Evolutionary conservation across 2,888 invertebrate species (phyloP), one percentile per base, ranked within the genome.

Genomic region (Operophtera brumata): DNA sequence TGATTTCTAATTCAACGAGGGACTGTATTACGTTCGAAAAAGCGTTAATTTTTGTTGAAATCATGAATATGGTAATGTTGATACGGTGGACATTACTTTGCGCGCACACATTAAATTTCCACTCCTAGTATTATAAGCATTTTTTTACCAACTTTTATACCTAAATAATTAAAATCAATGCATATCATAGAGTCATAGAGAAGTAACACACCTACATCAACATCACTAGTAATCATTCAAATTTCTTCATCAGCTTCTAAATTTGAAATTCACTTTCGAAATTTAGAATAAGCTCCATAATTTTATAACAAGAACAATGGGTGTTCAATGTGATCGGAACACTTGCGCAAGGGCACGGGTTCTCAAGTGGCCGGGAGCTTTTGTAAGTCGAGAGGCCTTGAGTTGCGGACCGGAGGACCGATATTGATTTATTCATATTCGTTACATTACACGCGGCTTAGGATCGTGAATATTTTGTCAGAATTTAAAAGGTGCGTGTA

Each of bases 1-100:
- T 86, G 84, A 86, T 87, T 86, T 84, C 82, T 84, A 85, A 86
- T 86, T 83, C 82, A 80, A 72, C 76, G 77, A 79, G 80, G 82
- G 82, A 59, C 64, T 61, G 61, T 56, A 59, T 61, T 61, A 62
- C 60, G 54, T 59, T 65, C 57, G 59, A 57, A 59, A 57, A 62
- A 59, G 60, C 59, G 62, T 63, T 65, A 53, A 43, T 56, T 61
- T 65, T 62, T 63, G 55, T 59, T 36, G 46, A 47, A 30, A 44
- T 62, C 61, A 63, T 63, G 60, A 63, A 65, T 65, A 65, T 65
- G 61, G 54, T 54, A 58, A 65, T 61, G 13, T 55, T 63, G 49
- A 47, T 55, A 26, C 42, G 47, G 48, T 37, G 35, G 52, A 42
- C n/a, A n/a, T 11, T 8, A 7, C 13, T 36, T 36, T 36, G 36